Conservation (phyloP, 1,140 invertebrate species). For the Scaptomyza hsui region DNA sequence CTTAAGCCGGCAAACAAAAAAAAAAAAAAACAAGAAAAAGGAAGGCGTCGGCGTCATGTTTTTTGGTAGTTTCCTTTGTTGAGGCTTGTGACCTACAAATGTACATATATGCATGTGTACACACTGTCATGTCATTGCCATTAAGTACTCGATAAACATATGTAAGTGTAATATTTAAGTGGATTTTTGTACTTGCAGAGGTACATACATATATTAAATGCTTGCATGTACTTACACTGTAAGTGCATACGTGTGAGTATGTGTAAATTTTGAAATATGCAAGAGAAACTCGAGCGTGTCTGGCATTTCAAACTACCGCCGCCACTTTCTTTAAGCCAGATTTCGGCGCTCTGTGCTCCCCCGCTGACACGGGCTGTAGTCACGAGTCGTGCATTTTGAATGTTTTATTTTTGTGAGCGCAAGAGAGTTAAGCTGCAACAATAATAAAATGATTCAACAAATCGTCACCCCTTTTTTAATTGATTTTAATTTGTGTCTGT, state of each 20-base stretch:
- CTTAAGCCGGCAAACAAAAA: conserved; percentile 36
- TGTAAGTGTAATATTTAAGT: too few species aligned
- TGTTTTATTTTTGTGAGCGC: neutral
- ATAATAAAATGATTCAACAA: conserved; percentile 13
- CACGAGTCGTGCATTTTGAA: neutral
- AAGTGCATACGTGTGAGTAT: conserved; percentile 10
- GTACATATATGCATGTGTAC: conserved; percentile 8
- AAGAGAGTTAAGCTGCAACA: neutral
- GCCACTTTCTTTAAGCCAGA: conserved; percentile 39
- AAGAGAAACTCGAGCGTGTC: conserved; percentile 50
- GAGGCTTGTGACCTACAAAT: conserved; percentile 36
- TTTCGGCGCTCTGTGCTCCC: conserved; percentile 7
- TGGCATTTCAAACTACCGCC: conserved; percentile 29
- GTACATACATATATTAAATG: conserved; percentile 17
- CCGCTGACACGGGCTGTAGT: neutral
- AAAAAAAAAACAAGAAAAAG: neutral
- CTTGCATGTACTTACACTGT: conserved; percentile 23
- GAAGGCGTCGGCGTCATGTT: conserved; percentile 18
- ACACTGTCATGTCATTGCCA: conserved; percentile 32
- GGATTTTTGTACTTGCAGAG: conserved; percentile 11
- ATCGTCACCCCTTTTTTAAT: neutral
- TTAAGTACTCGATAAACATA: conserved; percentile 6
- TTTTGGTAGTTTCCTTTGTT: conserved; percentile 40
- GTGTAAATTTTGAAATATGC: conserved; percentile 12
- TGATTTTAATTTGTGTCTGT: conserved; percentile 14